phyloP scores from a whole-genome alignment of 2,797 vertebrate species.

The Sebastiscus albofasciatus region DNA sequence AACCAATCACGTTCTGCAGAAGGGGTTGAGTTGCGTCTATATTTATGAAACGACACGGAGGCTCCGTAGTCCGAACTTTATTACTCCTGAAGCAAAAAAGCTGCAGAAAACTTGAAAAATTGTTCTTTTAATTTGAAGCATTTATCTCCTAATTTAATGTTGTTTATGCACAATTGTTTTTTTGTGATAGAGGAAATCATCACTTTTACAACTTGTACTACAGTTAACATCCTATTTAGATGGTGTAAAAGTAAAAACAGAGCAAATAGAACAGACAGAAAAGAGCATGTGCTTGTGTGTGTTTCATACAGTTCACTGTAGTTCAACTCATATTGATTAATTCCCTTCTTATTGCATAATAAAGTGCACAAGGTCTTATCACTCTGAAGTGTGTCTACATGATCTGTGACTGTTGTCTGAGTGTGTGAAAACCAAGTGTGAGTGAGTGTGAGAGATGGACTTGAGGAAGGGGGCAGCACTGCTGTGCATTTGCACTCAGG shows the following conservation, averaged over 20 bases:
- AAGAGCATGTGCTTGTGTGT: background rate
- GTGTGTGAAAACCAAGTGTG: conserved; percentile 18
- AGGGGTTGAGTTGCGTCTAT: no score
- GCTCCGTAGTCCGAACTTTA: no score
- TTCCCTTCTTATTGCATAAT: conserved; percentile 13
- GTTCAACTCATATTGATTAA: conserved; percentile 2
- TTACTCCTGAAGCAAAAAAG: background rate
- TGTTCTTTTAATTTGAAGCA: background rate
- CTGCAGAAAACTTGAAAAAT: background rate
- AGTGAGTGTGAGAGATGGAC: conserved; percentile 23
- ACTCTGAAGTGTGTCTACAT: conserved; percentile 32
- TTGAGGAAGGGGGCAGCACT: conserved; percentile 74
- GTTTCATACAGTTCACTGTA: background rate
- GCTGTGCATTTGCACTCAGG: conserved; percentile 62
- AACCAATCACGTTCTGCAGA: no score
- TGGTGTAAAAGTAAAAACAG: no score
- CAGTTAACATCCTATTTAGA: no score
- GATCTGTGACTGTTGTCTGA: conserved; percentile 27
- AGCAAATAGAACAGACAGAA: background rate
- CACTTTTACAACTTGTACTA: background rate
- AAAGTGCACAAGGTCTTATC: conserved; percentile 17
- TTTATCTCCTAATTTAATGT: background rate
- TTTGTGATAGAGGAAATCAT: background rate
- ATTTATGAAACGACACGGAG: no score
- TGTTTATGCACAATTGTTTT: background rate